Base-by-base conservation (phyloP, 2,113 vertebrate species). In the Bettongia penicillata region DNA sequence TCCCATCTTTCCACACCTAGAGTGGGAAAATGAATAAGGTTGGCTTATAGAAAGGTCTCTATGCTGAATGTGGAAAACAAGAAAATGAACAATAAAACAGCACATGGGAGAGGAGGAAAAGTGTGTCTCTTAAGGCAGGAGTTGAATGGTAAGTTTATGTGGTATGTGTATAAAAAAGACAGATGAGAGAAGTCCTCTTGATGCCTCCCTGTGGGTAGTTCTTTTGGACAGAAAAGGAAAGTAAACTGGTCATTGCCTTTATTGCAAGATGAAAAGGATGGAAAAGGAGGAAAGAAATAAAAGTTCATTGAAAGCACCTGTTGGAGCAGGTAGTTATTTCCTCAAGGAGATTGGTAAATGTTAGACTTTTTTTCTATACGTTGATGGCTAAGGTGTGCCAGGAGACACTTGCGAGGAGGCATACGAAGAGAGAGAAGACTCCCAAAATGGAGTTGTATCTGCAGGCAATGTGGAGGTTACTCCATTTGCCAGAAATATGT, bases 241-340 rank as follows among this genome's bases (percentile, higher is more conserved):
- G 47, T 37, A 50, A 92, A 2, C 7, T n/a, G 37, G 8, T 90
- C 37, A 91, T 1, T 90, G 24, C 53, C 89, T 31, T 95, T 91
- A 14, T 95, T 97, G 89, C 50, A 90, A 97, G 53, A 91, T 94
- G 77, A 95, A 95, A 84, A 84, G 16, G 95, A 49, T 48, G 53
- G 90, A 14, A 84, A 95, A 97, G 37, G 52, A 11, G 52, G 90
- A 24, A 90, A 91, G 19, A 92, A 95, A 51, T 37, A 77, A 43
- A 68, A 61, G 28, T 4, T n/a, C 0, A 92, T 50, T 92, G 37
- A 24, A 94, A 51, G 77, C 12, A 93, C 92, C 53, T 3, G 31
- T 49, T 55, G 95, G 93, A 43, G 50, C 91, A 94, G 50, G 89
- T 22, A 91, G 43, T 91, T 93, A 95, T 90, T 95, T 96, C 94